Base-by-base conservation (phyloP, 2,888 invertebrate species). In the Ganaspis brasiliensis region DNA sequence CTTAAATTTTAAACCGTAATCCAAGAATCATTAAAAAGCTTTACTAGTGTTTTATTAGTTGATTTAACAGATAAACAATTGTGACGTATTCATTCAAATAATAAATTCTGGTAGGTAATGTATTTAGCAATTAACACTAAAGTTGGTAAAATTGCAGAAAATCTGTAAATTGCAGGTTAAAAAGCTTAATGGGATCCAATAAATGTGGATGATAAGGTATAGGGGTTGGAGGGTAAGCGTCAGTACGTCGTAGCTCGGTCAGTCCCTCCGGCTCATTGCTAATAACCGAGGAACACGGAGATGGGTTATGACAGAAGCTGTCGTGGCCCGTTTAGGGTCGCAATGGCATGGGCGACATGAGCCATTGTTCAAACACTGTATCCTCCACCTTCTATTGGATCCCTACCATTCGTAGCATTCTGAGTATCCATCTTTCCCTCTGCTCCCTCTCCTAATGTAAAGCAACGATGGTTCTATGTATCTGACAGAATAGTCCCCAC, bases 231-330 rank as follows among this genome's bases (percentile, higher is more conserved):
- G 31, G 16, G 35, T n/a, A 16, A 31, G 31, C 56, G 5, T 24
- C 56, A 16, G 31, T 24, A 37, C 24, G 21, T 14, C 31, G 45
- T 45, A 8, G 56, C n/a, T 52, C 12, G 83, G 79, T 77, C 82
- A 81, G 84, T 87, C 85, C 86, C 86, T 83, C 57, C 72, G 85
- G 87, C 78, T 81, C 83, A 73, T 80, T 76, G 83, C 85, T 88
- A 88, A 88, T 89, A 89, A 89, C 84, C 84, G 84, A 81, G 82
- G 82, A 85, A 87, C 87, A 87, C 82, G 87, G 81, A 83, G 83
- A 83, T 82, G 81, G 83, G 85, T 87, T 87, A 87, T 88, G 88
- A 88, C 86, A 86, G 84, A 76, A 73, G 84, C 82, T 85, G 88
- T 88, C 84, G 82, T 78, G 81, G 82, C 75, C 76, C 82, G 79